Evolutionary conservation across 37 sponge, comb jelly and placozoan genomes (phyloP).

Genomic region (Tethya wilhelma): DNA sequence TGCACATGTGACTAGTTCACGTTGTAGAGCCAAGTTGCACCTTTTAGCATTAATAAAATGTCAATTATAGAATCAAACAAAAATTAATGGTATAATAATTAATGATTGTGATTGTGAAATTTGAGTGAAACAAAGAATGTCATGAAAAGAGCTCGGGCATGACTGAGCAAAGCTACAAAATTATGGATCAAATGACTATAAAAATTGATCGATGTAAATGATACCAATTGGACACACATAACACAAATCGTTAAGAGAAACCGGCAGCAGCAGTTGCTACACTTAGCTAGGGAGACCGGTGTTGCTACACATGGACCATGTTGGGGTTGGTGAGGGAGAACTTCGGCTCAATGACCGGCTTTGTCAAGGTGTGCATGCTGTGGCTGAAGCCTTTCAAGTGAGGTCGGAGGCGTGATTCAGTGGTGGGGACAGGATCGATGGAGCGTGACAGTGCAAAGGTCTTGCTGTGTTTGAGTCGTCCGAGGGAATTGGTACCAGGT

Average conservation of each 20-base stretch:
- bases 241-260: neutral
- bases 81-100: too few species aligned
- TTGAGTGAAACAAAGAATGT: neutral
- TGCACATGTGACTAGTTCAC: too few species aligned
- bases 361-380: conserved; percentile 20
- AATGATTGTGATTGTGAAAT: neutral
- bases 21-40: conserved; percentile 4
- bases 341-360: conserved; percentile 56
- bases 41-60: too few species aligned
- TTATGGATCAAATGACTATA: too few species aligned
- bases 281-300: neutral
- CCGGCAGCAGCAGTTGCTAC: too few species aligned
- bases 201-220: too few species aligned
- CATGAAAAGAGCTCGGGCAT: too few species aligned
- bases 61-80: neutral
- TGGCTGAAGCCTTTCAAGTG: neutral
- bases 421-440: neutral
- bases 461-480: conserved; percentile 9
- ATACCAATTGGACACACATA: too few species aligned
- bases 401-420: neutral
- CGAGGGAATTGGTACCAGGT: neutral
- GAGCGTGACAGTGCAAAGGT: neutral
- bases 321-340: conserved; percentile 62
- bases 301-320: conserved; percentile 60
- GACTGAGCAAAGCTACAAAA: too few species aligned